These are phyloP conservation scores for Cordilura impudica DNA, from an alignment of 2,888 invertebrate species.

Conservation along the genomic window DNA sequence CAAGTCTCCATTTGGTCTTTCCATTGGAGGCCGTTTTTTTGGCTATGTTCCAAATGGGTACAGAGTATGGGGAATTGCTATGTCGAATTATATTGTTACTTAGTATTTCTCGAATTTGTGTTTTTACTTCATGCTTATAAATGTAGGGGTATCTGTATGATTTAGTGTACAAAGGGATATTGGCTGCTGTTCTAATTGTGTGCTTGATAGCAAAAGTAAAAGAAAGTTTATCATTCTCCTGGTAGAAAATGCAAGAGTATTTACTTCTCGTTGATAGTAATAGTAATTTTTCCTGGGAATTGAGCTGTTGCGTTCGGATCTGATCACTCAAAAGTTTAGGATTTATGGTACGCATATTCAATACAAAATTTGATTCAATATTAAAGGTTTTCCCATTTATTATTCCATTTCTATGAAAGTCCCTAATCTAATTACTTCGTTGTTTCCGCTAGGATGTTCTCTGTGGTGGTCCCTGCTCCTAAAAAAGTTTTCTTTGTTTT, in stretches of 20 bases:
- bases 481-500: no score
- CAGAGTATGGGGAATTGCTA: constrained; percentile 34
- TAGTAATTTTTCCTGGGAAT: constrained; percentile 16
- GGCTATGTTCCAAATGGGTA: constrained; percentile 32
- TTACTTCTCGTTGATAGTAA: constrained; percentile 12
- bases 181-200: constrained; percentile 13
- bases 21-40: constrained; percentile 42
- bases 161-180: constrained; percentile 33
- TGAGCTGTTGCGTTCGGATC: constrained; percentile 26
- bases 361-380: no score
- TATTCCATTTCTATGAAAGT: no score
- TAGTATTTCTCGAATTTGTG: constrained; percentile 46
- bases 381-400: no score
- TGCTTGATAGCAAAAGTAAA: constrained; percentile 45
- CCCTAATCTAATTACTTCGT: no score
- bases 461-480: no score
- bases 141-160: constrained; percentile 39
- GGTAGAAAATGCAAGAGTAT: constrained; percentile 11
- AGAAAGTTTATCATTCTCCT: constrained; percentile 3
- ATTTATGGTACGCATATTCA: no score
- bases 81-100: constrained; percentile 32
- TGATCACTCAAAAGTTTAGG: constrained; percentile 7
- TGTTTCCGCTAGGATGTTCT: no score
- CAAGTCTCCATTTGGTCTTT: constrained; percentile 40
- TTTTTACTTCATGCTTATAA: constrained; percentile 36